Evolutionary conservation across 2,797 vertebrate genomes (phyloP), one percentile per base, ranked within the genome.

Genomic region (Pangasius krempfi): DNA sequence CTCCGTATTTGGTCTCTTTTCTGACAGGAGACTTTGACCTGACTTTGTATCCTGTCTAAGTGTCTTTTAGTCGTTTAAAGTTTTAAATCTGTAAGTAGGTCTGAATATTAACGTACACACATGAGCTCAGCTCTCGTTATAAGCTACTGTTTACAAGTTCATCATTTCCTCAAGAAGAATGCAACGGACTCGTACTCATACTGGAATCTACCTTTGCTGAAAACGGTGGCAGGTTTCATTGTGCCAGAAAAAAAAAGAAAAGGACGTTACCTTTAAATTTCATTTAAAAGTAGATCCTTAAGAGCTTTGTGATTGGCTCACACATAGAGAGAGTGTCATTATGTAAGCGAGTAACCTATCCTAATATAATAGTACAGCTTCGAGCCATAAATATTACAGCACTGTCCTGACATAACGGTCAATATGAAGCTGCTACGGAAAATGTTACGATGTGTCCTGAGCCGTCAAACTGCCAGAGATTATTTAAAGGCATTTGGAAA

Each of bases 401-500:
- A 81, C 10, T 37, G 56, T 58, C 60, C 14, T 30, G 47, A 18
- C 1, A 30, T n/a, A 66, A 50, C 40, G 0, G 40, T 30, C 60
- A n/a, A 12, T 50, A 18, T 20, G 40, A 50, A 84, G 60, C 60
- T 66, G 40, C 40, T 47, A 20, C 2, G 27, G 60, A 27, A 47
- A 66, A 84, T 30, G 37, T 20, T 50, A 82, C 56, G 14, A 1
- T 14, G 22, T 16, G 33, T 82, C 80, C 27, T 5, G 20, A 40
- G 33, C 56, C 10, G 3, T 60, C 54, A 62, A 62, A 82, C 30
- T 27, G 56, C 80, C 33, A 3, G 56, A 62, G 80, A 62, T 83
- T 83, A 83, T 66, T 84, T 64, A 66, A 84, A 66, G 81, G 40
- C 60, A 60, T 84, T 84, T 30, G 81, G 81, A n/a, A 47, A 84